Conservation (phyloP, 2,888 invertebrate species). For the Apodemia duryi region DNA sequence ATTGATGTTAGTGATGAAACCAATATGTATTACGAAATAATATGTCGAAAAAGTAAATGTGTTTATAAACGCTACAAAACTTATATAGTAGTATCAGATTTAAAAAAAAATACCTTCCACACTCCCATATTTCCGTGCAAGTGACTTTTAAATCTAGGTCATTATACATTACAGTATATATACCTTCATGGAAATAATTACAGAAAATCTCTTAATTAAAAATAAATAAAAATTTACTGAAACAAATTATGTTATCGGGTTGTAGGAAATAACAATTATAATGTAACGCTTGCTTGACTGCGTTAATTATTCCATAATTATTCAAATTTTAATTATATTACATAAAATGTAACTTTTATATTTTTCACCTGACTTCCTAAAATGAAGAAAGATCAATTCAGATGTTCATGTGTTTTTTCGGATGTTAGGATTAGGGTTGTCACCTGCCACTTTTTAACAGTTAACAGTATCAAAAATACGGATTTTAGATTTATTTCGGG, state of each 20-base stretch:
- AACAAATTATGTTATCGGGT: slow-evolving; percentile 31
- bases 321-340: slow-evolving; percentile 1
- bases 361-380: no score
- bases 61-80: no score
- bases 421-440: no score
- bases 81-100: no score
- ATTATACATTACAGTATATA: background rate
- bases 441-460: no score
- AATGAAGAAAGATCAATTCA: no score
- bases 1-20: no score
- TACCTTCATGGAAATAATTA: slow-evolving; percentile 27
- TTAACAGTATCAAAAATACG: no score
- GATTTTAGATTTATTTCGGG: no score
- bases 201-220: slow-evolving; percentile 6
- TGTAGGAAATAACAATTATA: slow-evolving; percentile 21
- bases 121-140: background rate
- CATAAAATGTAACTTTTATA: background rate
- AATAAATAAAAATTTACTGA: slow-evolving; percentile 30
- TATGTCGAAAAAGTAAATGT: no score
- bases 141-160: background rate
- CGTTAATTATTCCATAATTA: background rate
- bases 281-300: slow-evolving; percentile 20
- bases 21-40: no score
- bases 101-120: background rate
- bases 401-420: no score